Base-by-base conservation (phyloP, 2,113 vertebrate species). In the Blennius ocellaris region DNA sequence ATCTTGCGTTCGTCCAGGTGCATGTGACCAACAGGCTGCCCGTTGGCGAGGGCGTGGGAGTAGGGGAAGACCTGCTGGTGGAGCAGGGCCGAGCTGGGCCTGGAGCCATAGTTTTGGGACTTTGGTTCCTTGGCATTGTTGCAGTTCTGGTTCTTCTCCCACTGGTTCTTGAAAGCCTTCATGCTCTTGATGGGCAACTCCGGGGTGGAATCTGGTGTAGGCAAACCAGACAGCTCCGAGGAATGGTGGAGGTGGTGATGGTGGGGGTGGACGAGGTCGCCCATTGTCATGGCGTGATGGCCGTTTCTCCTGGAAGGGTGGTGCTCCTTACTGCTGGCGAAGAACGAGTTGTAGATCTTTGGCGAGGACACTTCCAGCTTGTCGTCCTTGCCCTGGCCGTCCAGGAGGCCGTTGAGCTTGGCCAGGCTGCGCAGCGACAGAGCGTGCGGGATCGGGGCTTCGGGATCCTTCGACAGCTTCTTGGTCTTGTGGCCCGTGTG, bases 71-170 rank as follows among this genome's bases (percentile, higher is more conserved):
- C 84, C 77, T 94, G 94, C 67, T 90, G 92, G 70, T 87, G 93
- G 12, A 93, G 86, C 37, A 90, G 60, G 44, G 83, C 89, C 0
- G 93, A 90, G 68, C 80, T 89, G 14, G 94, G 88, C 36, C 94
- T 87, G 7, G 94, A 93, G 6, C 89, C 77, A 17, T 87, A 73
- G 50, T 91, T 86, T 11, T 90, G 90, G 0, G 88, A 87, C 53
- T 92, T 92, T 21, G 91, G 92, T 43, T 94, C 93, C 76, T 95
- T 94, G 38, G 93, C 96, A 38, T 97, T 96, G 90, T 96, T 96
- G 78, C 95, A 94, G 36, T 96, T 97, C 81, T 96, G 95, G 90
- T 96, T 96, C 90, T 95, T 95, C 82, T 96, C 95, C 96, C 96
- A 96, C 64, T 96, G 95, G 58, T 93, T 94, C 74, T 93, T 93